Evolutionary conservation across 2,113 vertebrate species (phyloP), one percentile per base, ranked within the genome.

Genomic region (Pollachius pollachius): DNA sequence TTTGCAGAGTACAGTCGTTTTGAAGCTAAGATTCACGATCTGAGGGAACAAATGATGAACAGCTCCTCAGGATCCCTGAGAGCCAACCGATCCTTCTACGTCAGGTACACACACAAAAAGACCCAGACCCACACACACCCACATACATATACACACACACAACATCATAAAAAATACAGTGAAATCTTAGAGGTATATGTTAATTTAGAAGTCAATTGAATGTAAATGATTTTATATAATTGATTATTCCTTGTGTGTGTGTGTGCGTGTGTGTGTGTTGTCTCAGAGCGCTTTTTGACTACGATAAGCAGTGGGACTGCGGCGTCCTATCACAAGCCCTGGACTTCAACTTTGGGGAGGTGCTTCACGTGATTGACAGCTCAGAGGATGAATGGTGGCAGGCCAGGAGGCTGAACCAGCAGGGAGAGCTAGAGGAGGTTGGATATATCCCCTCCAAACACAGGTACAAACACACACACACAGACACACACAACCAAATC

Each of bases 371-470:
- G 62, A 90, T 93, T 0, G 94, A 97, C 52, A 93, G 94, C 67
- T 80, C 88, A 0, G 95, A 97, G 0, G 95, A 96, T 11, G 95
- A 96, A 34, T 97, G 95, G 95, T 97, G 95, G 95, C 95, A 96
- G 87, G 95, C 95, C 0, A 85, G 95, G 30, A 85, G 94, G 0
- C 90, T 96, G 16, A 93, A 89, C 78, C 90, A 94, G 0, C 94
- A 94, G 80, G 94, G 94, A 1, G 94, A 94, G 81, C 87, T 93
- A 0, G 95, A 92, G 90, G 69, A 95, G 90, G 81, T 93, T 0
- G 95, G 95, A 7, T 96, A 94, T 76, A 89, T 96, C 69, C 95
- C 95, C 23, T 96, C 95, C 85, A 97, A 95, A 74, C 90, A 93
- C 70, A 94, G 95, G 95, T 95, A 13, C 13, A 27, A 1, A 48